A percentile compares a stretch with the other conserved stretches of the same genome.
phyloP scores from a whole-genome alignment of 2,113 vertebrate genomes.

The Pao palembangensis region DNA sequence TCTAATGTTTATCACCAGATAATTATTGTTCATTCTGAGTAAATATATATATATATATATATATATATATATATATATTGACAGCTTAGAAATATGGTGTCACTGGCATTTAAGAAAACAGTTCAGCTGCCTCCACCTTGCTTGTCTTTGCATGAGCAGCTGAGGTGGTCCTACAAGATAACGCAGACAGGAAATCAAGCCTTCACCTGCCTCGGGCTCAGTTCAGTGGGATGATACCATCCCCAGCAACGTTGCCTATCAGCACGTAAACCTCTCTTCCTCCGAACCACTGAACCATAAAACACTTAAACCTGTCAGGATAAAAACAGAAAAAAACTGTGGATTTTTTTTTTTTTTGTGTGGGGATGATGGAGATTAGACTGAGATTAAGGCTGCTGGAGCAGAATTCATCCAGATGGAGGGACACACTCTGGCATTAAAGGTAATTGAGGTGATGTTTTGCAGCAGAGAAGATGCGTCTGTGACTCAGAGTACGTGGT shows the following conservation, averaged over 20 bases:
- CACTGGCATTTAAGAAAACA: conserved; percentile 19
- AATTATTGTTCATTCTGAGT: background rate
- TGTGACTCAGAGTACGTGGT: conserved; percentile 40
- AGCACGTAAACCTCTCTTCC: conserved; percentile 32
- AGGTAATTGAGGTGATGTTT: conserved; percentile 58
- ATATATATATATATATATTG: no score
- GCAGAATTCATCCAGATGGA: conserved; percentile 13
- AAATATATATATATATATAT: no score
- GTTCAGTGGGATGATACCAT: conserved; percentile 32
- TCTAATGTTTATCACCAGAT: no score
- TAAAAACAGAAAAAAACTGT: conserved; percentile 31
- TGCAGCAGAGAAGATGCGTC: conserved; percentile 36
- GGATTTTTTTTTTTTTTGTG: background rate
- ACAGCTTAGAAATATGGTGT: background rate
- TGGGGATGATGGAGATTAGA: conserved; percentile 24
- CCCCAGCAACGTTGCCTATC: conserved; percentile 51
- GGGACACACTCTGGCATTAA: conserved; percentile 27
- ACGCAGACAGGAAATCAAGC: conserved; percentile 56
- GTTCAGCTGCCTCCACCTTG: conserved; percentile 31
- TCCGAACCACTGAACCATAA: conserved; percentile 50
- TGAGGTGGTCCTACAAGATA: conserved; percentile 49
- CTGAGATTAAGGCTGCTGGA: conserved; percentile 31
- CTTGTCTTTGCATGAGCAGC: conserved; percentile 58
- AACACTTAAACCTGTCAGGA: conserved; percentile 52
- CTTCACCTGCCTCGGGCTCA: conserved; percentile 45